phyloP scores from a whole-genome alignment of 2,888 invertebrate genomes.

The Meandrusa payeni region DNA sequence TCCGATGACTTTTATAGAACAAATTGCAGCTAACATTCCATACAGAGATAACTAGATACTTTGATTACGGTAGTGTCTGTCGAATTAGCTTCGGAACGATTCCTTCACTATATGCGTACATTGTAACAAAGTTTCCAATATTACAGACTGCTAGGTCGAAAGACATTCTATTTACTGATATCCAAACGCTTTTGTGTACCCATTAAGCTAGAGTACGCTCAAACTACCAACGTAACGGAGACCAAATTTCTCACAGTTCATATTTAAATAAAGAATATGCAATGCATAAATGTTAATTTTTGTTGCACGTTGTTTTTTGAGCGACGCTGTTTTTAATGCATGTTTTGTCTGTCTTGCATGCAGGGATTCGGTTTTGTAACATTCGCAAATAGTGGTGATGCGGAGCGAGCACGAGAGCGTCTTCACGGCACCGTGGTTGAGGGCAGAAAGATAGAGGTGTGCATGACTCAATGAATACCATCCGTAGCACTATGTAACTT shows the following conservation, averaged over 20 bases:
- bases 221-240: constrained; percentile 78
- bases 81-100: constrained; percentile 50
- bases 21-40: constrained; percentile 77
- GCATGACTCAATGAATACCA: constrained; percentile 89
- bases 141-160: constrained; percentile 70
- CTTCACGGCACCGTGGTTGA: constrained; percentile 99
- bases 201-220: constrained; percentile 78
- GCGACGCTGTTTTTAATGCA: constrained; percentile 93
- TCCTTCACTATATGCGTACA: constrained; percentile 45
- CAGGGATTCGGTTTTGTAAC: constrained; percentile 99
- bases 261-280: constrained; percentile 77
- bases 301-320: constrained; percentile 90
- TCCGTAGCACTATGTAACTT: constrained; percentile 83
- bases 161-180: constrained; percentile 69
- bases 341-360: constrained; percentile 98
- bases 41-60: constrained; percentile 54
- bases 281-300: constrained; percentile 84
- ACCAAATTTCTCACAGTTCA: constrained; percentile 73
- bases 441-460: constrained; percentile 99
- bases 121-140: constrained; percentile 58
- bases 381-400: constrained; percentile 99
- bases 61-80: constrained; percentile 58
- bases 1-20: constrained; percentile 70
- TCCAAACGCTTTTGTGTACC: constrained; percentile 79
- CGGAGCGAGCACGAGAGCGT: constrained; percentile 99